phyloP scores from a whole-genome alignment of 2,888 invertebrate species.

The Callyntrura guangdongensis region DNA sequence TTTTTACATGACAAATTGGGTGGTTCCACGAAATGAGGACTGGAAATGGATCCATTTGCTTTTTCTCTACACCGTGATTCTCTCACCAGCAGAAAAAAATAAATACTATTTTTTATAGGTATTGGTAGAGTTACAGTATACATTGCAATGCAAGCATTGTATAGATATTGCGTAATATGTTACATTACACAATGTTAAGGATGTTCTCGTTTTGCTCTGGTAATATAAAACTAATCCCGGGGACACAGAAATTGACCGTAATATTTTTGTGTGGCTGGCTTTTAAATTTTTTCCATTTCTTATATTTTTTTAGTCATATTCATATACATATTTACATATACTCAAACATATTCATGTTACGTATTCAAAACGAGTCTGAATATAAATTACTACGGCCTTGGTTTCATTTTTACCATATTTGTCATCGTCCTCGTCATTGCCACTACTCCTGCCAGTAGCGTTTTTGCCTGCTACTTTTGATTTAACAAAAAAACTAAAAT shows the following conservation, averaged over 20 bases:
- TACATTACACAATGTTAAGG: background rate
- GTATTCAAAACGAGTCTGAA: background rate
- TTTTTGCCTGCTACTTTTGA: background rate
- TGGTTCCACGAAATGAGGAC: slow-evolving; percentile 65
- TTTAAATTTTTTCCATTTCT: slow-evolving; percentile 40
- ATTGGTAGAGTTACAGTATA: background rate
- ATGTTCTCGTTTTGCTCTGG: background rate
- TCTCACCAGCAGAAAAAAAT: slow-evolving; percentile 22
- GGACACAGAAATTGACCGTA: slow-evolving; percentile 2
- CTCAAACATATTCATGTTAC: background rate
- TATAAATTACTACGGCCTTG: background rate
- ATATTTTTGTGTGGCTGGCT: slow-evolving; percentile 4
- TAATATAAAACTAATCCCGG: background rate
- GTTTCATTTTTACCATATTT: background rate
- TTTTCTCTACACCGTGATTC: slow-evolving; percentile 1
- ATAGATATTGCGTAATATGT: slow-evolving; percentile 14
- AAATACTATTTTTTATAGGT: background rate
- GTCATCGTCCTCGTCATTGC: background rate
- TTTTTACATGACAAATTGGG: slow-evolving; percentile 65
- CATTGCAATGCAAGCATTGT: background rate
- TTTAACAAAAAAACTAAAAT: background rate
- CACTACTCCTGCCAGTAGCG: background rate
- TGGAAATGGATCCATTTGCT: slow-evolving; percentile 70
- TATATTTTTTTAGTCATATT: too few species aligned
- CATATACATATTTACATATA: too few species aligned